Conservation (phyloP, 2,113 vertebrate genomes). For the Centrocercus urophasianus region DNA sequence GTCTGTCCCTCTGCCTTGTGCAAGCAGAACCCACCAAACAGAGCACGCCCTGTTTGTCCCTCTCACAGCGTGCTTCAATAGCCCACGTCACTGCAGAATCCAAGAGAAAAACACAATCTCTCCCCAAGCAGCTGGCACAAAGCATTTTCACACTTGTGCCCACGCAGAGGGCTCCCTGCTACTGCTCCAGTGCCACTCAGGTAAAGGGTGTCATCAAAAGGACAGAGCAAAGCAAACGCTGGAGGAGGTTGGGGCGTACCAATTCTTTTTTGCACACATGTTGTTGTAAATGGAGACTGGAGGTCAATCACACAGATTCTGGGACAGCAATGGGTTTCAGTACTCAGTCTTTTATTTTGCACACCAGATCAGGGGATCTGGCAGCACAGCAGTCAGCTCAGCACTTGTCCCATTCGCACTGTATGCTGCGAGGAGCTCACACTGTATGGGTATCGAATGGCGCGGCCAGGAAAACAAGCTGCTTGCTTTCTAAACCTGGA, state of each 20-base stretch:
- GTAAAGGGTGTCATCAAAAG: neutral
- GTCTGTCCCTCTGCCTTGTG: neutral
- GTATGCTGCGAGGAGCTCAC: neutral
- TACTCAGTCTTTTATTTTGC: neutral
- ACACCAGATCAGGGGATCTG: fast-evolving
- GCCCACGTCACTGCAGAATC: neutral
- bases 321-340: neutral
- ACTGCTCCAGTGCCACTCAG: fast-evolving
- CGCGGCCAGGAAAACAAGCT: neutral
- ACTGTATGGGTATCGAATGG: neutral
- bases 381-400: neutral
- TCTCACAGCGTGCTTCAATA: fast-evolving
- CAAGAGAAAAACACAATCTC: fast-evolving
- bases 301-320: fast-evolving
- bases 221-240: fast-evolving
- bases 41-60: neutral
- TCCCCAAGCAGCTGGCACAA: neutral
- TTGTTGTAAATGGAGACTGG: fast-evolving
- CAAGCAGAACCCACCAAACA: neutral
- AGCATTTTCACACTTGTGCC: neutral
- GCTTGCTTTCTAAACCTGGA: slow-evolving; percentile 38
- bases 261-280: fast-evolving
- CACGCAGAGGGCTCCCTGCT: fast-evolving
- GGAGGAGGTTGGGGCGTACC: fast-evolving
- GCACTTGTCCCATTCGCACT: fast-evolving